Conservation (phyloP, 2,113 vertebrate genomes). For the Corythoichthys intestinalis region DNA sequence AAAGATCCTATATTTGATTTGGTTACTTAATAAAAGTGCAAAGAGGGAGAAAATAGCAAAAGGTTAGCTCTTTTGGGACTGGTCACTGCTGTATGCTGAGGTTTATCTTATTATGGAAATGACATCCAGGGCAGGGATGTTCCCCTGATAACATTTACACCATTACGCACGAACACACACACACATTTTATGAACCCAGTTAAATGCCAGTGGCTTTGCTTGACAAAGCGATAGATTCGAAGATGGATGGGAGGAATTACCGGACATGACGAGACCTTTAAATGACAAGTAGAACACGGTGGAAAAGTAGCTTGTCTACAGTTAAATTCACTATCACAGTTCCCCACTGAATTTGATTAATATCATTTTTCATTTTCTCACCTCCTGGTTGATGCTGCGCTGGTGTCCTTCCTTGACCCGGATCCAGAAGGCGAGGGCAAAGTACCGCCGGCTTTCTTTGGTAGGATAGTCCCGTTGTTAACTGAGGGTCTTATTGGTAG, state of each 20-base stretch:
- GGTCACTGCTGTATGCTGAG: slow-evolving; percentile 19
- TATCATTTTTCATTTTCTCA: slow-evolving; percentile 44
- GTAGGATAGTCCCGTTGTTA: slow-evolving; percentile 91
- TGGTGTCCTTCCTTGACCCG: slow-evolving; percentile 83
- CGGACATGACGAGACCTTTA: slow-evolving; percentile 6
- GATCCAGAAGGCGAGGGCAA: slow-evolving; percentile 87
- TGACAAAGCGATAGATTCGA: slow-evolving; percentile 32
- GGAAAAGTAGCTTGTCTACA: neutral
- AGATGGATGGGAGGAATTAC: slow-evolving; percentile 1
- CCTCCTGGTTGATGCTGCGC: slow-evolving; percentile 81
- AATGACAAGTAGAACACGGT: slow-evolving; percentile 15
- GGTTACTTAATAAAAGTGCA: neutral
- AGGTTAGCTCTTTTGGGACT: slow-evolving; percentile 13
- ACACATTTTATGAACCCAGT: slow-evolving; percentile 25
- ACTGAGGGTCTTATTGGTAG: slow-evolving; percentile 85
- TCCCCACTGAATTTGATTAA: neutral
- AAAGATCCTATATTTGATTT: neutral
- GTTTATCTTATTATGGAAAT: slow-evolving; percentile 50
- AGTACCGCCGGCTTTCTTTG: slow-evolving; percentile 88
- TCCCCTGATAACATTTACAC: slow-evolving; percentile 49
- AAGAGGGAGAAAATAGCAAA: neutral
- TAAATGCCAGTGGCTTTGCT: slow-evolving; percentile 23
- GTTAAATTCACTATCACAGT: neutral
- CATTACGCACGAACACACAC: slow-evolving; percentile 12
- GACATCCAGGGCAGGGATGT: slow-evolving; percentile 31